Percentiles rank a stretch among this genome's conserved stretches.
phyloP scores from a whole-genome alignment of 2,797 vertebrate species.

The Hyperoplus lanceolatus region DNA sequence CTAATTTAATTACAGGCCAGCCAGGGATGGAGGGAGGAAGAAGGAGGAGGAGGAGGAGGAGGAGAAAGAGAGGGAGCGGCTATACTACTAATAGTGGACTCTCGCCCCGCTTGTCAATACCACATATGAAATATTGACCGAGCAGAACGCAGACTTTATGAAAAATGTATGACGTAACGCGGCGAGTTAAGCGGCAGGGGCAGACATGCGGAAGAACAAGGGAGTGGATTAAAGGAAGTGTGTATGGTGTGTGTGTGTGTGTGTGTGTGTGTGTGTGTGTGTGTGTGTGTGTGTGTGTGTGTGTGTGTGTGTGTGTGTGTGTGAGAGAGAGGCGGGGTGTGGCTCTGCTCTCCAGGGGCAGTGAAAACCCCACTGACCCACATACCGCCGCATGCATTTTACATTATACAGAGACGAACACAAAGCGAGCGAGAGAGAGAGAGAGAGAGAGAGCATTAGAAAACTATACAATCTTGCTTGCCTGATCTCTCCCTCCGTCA shows the following conservation, averaged over 20 bases:
- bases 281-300: constrained; percentile 34
- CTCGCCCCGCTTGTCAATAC: constrained; percentile 67
- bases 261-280: constrained; percentile 42
- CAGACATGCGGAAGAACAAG: constrained; percentile 57
- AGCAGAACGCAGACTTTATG: constrained; percentile 64
- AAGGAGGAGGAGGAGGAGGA: neutral
- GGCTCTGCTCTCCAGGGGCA: constrained; percentile 59
- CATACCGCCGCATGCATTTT: constrained; percentile 69
- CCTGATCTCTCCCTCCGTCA: neutral
- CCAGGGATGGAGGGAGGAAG: constrained; percentile 34
- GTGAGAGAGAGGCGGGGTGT: constrained; percentile 50
- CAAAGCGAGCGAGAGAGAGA: constrained; percentile 29
- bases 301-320: constrained; percentile 42
- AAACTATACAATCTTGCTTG: neutral
- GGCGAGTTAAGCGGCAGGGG: constrained; percentile 52
- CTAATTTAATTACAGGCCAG: constrained; percentile 76
- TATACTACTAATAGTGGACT: constrained; percentile 38
- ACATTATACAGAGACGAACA: constrained; percentile 71
- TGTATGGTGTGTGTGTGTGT: no score
- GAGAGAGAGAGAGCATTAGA: constrained; percentile 7
- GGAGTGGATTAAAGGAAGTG: constrained; percentile 52
- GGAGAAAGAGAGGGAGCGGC: constrained; percentile 23
- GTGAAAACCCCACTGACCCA: constrained; percentile 80
- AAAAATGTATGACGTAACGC: constrained; percentile 81
- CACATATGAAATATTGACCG: constrained; percentile 81